Evolutionary conservation across 2,113 vertebrate genomes (phyloP), one percentile per base, ranked within the genome.

Genomic region (Pachypanchax playfairii): DNA sequence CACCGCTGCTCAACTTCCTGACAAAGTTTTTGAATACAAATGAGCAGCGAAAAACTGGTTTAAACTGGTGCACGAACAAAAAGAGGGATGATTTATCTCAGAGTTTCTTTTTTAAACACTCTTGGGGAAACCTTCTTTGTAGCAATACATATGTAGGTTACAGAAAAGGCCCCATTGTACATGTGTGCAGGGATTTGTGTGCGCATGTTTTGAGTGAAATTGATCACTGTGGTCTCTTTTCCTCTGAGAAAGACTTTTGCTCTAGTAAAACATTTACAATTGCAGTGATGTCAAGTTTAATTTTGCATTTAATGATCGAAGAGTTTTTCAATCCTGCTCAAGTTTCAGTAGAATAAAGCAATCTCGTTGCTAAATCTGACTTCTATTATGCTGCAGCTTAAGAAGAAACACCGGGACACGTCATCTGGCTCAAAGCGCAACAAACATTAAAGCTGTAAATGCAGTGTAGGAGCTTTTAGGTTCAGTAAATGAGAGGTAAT

Each of bases 1-100:
- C 65, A 69, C 57, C 72, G 73, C 77, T 47, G 72, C 70, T 79
- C 54, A 68, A 67, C 67, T 70, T 73, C 47, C 70, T 73, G 77
- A 82, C 77, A 70, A 58, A 62, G 56, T 49, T 44, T 77, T 53
- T 18, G 59, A 74, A 77, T 56, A 73, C 49, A 77, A 79, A 77
- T 83, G 48, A 73, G 52, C 57, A 51, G 52, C 61, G 41, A 57
- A 70, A 18, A 63, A 71, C 61, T 67, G 65, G 59, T 64, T 49
- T 77, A 43, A 74, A 71, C 74, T 71, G 66, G 59, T 67, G 41
- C 53, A 42, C 28, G 55, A 43, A 46, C 41, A 61, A 5, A 33
- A 41, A 24, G 9, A 9, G 1, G 33, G 56, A 13, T 42, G 4
- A 66, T 28, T 10, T 58, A 15, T 65, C 55, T 65, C 5, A 42